These are phyloP conservation scores for Eriocheir sinensis DNA, from an alignment of 1,140 invertebrate species.

Conservation along the genomic window DNA sequence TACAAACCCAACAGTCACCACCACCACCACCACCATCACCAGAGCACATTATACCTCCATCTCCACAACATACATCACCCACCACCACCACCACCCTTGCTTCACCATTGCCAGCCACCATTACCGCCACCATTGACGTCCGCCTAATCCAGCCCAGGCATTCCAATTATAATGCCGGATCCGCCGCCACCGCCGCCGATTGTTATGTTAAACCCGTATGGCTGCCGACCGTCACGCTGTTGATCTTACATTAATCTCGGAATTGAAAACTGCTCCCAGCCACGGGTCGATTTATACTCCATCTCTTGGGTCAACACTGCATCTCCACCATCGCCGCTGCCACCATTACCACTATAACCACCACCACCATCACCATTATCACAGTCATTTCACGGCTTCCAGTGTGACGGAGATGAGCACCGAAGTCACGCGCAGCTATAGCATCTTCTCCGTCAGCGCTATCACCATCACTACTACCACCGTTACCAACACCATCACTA, in stretches of 20 bases:
- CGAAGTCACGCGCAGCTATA: no score
- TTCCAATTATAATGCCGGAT: constrained; percentile 25
- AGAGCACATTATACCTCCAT: no score
- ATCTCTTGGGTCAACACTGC: background rate
- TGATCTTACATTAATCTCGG: constrained; percentile 61
- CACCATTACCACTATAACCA: no score
- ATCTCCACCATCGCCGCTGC: no score
- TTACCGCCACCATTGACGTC: background rate
- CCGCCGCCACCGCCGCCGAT: constrained; percentile 6
- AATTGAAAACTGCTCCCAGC: constrained; percentile 48
- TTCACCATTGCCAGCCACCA: background rate
- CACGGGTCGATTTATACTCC: background rate
- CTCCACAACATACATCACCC: background rate
- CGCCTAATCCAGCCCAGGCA: background rate
- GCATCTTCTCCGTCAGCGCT: no score
- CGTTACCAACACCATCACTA: no score
- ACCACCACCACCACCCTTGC: background rate
- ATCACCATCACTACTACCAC: no score
- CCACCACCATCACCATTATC: no score
- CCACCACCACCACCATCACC: no score
- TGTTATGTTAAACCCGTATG: constrained; percentile 48
- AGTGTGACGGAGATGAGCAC: no score
- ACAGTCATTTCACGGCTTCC: no score
- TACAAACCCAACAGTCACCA: no score
- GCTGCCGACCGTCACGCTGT: constrained; percentile 34